Conservation (phyloP, 2,113 vertebrate genomes). For the Heteronetta atricapilla region DNA sequence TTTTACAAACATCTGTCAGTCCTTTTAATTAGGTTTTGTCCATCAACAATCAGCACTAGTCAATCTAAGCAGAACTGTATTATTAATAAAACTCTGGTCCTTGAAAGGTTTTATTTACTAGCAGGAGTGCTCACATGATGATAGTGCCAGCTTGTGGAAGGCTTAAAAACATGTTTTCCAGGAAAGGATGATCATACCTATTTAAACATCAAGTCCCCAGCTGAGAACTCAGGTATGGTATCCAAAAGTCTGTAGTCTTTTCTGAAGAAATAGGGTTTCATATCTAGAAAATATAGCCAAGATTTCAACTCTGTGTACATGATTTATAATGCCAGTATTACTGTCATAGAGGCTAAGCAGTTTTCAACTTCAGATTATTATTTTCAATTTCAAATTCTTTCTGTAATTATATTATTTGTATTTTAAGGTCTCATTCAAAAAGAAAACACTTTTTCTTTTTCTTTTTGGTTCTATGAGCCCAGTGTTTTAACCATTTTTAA, state of each 20-base stretch:
- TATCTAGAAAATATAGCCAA: background rate
- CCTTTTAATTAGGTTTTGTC: background rate
- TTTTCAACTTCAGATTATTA: background rate
- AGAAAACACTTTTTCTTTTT: background rate
- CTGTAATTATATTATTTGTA: background rate
- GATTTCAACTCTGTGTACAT: background rate
- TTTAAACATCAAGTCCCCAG: fast-evolving
- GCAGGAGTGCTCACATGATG: background rate
- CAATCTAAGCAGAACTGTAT: background rate
- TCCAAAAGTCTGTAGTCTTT: background rate
- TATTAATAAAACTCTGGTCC: background rate
- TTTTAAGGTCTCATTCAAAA: background rate
- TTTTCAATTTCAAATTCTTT: background rate
- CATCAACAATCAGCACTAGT: background rate
- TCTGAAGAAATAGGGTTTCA: background rate
- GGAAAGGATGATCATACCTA: fast-evolving
- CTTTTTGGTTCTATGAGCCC: background rate
- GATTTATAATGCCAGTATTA: background rate
- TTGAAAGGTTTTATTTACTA: background rate
- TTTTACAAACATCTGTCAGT: fast-evolving
- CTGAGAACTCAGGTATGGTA: background rate
- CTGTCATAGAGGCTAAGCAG: background rate
- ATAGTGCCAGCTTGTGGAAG: background rate
- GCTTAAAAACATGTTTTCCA: background rate
- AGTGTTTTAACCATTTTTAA: background rate